These are phyloP conservation scores for Drosophila lacicola DNA, from an alignment of 2,888 invertebrate species.

Conservation along the genomic window DNA sequence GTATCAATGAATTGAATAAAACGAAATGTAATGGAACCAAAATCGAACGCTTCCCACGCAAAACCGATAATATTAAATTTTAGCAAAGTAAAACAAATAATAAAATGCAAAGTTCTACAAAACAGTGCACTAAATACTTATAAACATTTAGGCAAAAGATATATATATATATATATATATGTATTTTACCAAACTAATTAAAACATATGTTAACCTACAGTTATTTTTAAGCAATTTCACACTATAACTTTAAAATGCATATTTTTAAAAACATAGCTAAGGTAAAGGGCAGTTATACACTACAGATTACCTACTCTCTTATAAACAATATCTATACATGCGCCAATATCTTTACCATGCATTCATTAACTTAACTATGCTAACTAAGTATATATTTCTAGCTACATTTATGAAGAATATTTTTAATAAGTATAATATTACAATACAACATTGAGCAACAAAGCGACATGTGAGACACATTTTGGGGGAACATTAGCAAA, in stretches of 20 bases:
- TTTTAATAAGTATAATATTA: conserved; percentile 44
- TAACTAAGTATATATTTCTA: conserved; percentile 42
- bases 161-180: conserved; percentile 11
- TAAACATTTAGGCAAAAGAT: conserved; percentile 33
- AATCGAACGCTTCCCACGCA: conserved; percentile 84
- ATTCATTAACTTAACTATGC: conserved; percentile 45
- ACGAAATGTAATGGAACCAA: conserved; percentile 83
- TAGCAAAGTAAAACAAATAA: conserved; percentile 52
- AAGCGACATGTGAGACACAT: conserved; percentile 78
- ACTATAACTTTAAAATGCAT: conserved; percentile 31
- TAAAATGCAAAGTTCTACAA: conserved; percentile 28
- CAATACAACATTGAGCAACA: conserved; percentile 37
- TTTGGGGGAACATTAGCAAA: conserved; percentile 77
- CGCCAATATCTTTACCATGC: conserved; percentile 43
- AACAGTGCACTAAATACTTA: conserved; percentile 25
- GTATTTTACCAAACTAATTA: conserved; percentile 43
- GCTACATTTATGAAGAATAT: conserved; percentile 52
- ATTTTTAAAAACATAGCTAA: conserved; percentile 52
- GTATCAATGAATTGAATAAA: conserved; percentile 56
- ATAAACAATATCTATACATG: conserved; percentile 46
- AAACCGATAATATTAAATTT: conserved; percentile 81
- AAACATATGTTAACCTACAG: conserved; percentile 41
- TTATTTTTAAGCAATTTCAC: conserved; percentile 41
- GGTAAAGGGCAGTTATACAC: conserved; percentile 39
- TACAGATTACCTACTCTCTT: conserved; percentile 34